Percentiles rank a stretch among this genome's conserved stretches.
These are phyloP conservation scores for Poicephalus gulielmi DNA, from an alignment of 2,113 vertebrate genomes.

Conservation along the genomic window DNA sequence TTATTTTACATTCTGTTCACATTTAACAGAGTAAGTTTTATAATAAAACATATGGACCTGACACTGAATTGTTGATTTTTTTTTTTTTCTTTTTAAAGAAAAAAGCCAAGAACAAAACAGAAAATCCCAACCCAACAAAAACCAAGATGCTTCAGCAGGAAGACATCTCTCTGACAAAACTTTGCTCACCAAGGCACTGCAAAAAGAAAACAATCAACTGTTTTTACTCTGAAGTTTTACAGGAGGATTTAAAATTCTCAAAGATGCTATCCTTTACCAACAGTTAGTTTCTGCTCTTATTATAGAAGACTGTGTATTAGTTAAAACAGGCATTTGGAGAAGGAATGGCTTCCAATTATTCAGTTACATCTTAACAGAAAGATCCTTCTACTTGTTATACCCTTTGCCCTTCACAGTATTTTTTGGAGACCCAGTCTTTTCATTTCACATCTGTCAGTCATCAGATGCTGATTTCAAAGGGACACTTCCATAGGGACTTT, in stretches of 20 bases:
- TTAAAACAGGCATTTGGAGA: not conserved
- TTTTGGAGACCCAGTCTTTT: not conserved
- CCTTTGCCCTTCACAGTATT: slow-evolving; percentile 18
- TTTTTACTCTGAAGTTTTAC: not conserved
- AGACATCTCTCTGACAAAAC: not conserved
- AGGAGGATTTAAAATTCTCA: not conserved
- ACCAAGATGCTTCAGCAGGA: not conserved
- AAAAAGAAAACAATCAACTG: not conserved
- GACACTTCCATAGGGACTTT: slow-evolving; percentile 25
- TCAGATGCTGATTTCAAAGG: slow-evolving; percentile 37
- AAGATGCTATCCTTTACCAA: not conserved
- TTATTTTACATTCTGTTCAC: not conserved
- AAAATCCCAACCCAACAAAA: not conserved
- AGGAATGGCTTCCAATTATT: slow-evolving; percentile 27
- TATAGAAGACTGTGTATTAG: not conserved
- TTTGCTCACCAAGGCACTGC: not conserved
- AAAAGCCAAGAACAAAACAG: not conserved
- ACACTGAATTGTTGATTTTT: not conserved
- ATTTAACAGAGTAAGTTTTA: not conserved
- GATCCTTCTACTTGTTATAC: not conserved
- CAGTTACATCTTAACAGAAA: not conserved
- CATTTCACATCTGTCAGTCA: slow-evolving; percentile 51
- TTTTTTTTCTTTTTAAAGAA: not conserved
- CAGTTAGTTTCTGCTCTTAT: slow-evolving; percentile 3
- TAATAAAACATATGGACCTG: not conserved